These are phyloP conservation scores for Cephalopterus ornatus DNA, from an alignment of 2,113 vertebrate species.

Conservation along the genomic window DNA sequence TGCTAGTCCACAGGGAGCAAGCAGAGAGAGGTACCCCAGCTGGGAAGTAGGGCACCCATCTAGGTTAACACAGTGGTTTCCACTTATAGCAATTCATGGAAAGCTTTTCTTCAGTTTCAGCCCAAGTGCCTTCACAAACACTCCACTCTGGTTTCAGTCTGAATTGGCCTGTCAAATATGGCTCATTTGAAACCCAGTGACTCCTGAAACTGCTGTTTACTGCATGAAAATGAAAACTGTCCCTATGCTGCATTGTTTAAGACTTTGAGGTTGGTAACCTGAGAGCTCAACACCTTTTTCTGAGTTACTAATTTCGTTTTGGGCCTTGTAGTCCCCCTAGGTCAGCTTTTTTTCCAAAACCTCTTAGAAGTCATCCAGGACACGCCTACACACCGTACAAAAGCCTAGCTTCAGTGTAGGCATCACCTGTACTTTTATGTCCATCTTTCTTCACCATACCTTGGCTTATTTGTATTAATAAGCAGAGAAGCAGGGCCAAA, in stretches of 20 bases:
- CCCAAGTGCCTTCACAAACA: conserved; percentile 3
- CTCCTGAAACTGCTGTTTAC: conserved; percentile 35
- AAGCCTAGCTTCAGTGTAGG: neutral
- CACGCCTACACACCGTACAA: neutral
- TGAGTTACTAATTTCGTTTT: neutral
- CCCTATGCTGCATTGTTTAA: neutral
- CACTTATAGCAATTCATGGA: neutral
- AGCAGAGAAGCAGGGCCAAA: neutral
- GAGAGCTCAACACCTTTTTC: neutral
- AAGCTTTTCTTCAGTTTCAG: conserved; percentile 51
- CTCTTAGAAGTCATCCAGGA: neutral
- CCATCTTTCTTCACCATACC: neutral
- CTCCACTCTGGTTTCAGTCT: conserved; percentile 26
- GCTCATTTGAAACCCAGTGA: conserved; percentile 11
- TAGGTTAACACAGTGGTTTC: conserved; percentile 11
- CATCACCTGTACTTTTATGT: neutral
- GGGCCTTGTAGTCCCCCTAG: neutral
- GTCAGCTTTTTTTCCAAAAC: neutral
- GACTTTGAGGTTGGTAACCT: neutral
- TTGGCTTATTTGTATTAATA: neutral
- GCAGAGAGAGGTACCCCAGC: neutral
- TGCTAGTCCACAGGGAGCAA: neutral
- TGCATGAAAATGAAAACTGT: conserved; percentile 31
- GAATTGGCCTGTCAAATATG: neutral
- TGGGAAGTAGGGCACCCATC: neutral